Evolutionary conservation across 2,797 vertebrate species (phyloP).

Genomic region (Iguana delicatissima): DNA sequence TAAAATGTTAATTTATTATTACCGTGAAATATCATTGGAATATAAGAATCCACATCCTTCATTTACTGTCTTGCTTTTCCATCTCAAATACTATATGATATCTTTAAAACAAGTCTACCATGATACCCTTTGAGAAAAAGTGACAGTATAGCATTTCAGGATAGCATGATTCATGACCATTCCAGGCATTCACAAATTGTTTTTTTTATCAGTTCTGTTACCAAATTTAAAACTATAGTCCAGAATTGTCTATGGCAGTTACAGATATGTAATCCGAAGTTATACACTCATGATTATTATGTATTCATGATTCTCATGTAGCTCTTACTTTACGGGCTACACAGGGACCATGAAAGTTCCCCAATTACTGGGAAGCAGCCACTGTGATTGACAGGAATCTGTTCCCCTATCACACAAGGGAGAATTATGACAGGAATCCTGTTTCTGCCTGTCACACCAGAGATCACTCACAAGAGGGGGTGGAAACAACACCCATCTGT

Average conservation of each 20-base stretch:
- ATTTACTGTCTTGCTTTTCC: conserved; percentile 1
- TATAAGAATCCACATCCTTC: background rate
- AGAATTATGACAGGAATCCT: too few species aligned
- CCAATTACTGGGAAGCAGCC: background rate
- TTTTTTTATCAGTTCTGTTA: background rate
- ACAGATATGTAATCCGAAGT: too few species aligned
- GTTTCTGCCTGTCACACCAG: too few species aligned
- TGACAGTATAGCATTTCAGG: background rate
- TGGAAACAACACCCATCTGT: too few species aligned
- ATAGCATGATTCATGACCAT: background rate
- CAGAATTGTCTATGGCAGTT: too few species aligned
- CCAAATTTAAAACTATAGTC: background rate
- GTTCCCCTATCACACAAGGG: too few species aligned
- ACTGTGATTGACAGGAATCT: too few species aligned
- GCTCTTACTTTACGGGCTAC: too few species aligned
- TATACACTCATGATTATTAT: too few species aligned
- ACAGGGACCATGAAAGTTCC: background rate
- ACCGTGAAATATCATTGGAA: background rate
- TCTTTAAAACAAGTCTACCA: conserved; percentile 9
- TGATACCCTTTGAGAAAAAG: conserved; percentile 16
- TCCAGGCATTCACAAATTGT: too few species aligned
- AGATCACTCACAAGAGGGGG: too few species aligned
- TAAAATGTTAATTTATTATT: conserved; percentile 10
- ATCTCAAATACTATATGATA: conserved; percentile 9
- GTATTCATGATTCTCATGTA: too few species aligned